Conservation (phyloP, 2,888 invertebrate species). For the Pasiphila rectangulata region DNA sequence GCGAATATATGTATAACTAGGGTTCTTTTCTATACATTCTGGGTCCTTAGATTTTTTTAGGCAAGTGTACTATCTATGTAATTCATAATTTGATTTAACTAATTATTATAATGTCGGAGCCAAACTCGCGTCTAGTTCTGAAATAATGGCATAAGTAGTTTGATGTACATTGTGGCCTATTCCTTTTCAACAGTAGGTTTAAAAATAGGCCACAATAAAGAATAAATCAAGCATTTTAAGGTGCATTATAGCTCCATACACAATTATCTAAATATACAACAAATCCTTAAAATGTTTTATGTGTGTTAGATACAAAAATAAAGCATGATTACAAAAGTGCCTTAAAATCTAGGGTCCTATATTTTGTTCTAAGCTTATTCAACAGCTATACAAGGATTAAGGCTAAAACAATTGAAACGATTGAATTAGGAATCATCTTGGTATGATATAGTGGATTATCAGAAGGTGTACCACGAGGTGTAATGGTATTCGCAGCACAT, state of each 20-base stretch:
- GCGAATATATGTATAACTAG: not conserved
- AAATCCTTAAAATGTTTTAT: conserved; percentile 30
- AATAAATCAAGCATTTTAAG: too few species aligned
- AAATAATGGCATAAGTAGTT: too few species aligned
- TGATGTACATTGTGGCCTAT: too few species aligned
- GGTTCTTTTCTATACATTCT: too few species aligned
- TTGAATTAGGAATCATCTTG: conserved; percentile 65
- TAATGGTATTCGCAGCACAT: conserved; percentile 49
- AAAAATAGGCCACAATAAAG: too few species aligned
- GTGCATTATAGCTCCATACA: not conserved
- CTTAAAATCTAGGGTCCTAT: conserved; percentile 38
- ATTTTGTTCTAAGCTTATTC: conserved; percentile 38
- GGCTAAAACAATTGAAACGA: conserved; percentile 34
- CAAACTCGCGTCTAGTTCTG: not conserved
- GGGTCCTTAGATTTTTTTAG: conserved; percentile 21
- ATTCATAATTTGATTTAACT: conserved; percentile 32
- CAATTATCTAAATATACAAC: conserved; percentile 9
- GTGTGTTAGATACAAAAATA: conserved; percentile 42
- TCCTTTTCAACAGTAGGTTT: too few species aligned
- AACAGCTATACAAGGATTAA: conserved; percentile 52
- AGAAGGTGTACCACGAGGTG: conserved; percentile 44
- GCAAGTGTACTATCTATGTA: conserved; percentile 43
- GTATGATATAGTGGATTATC: conserved; percentile 58
- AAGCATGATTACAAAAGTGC: conserved; percentile 39
- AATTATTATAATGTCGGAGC: conserved; percentile 26